phyloP scores from a whole-genome alignment of 2,797 vertebrate species.

The Pristis pectinata region DNA sequence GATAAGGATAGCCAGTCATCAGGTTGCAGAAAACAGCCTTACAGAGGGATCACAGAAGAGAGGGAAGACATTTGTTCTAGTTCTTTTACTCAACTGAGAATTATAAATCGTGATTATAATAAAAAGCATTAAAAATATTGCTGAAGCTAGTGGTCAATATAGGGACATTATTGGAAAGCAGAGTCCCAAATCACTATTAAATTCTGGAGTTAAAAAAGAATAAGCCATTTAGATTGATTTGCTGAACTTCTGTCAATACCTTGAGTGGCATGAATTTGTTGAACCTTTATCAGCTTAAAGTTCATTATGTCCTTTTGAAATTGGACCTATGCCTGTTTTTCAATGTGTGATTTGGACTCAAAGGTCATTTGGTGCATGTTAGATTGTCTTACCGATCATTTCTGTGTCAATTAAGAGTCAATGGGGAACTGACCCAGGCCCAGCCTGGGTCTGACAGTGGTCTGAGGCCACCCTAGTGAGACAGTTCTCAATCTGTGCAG shows the following conservation, averaged over 20 bases:
- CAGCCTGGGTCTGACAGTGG: no score
- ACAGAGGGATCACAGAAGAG: background rate
- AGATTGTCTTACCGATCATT: no score
- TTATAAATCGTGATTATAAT: background rate
- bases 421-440: no score
- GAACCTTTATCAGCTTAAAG: background rate
- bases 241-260: background rate
- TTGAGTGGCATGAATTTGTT: background rate
- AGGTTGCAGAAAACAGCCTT: constrained; percentile 10
- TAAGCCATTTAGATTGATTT: background rate
- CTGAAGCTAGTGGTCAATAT: background rate
- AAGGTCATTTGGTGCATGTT: no score
- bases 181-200: background rate
- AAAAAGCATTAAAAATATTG: background rate
- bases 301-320: background rate
- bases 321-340: no score
- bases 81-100: background rate
- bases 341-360: no score
- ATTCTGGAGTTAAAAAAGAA: background rate
- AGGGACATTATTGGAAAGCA: background rate
- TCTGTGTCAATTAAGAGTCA: no score
- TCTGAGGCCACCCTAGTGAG: no score
- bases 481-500: no score
- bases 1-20: background rate
- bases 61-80: background rate